Evolutionary conservation across 1,140 invertebrate genomes (phyloP), one percentile per base, ranked within the genome.

Genomic region (Cydia fagiglandana): DNA sequence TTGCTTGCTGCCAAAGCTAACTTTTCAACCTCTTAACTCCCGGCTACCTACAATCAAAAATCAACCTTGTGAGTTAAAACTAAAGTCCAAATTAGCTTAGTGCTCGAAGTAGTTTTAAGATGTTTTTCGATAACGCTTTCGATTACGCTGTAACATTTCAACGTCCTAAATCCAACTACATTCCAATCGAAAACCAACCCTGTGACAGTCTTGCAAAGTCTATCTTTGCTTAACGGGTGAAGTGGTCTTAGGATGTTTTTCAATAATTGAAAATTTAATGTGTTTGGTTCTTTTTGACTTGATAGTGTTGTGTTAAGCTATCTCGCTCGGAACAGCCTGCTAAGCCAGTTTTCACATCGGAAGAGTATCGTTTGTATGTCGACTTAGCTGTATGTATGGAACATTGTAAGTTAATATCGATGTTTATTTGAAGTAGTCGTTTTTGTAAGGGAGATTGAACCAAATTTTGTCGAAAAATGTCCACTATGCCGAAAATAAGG

Each of bases 341-440:
- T 83, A 77, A 87, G 81, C 86, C 84, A 87, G 85, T 88, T 88
- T 86, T 83, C 84, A 84, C 81, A 20, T 70, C 13, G 66, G 66
- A 70, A 38, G 30, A 70, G 66, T 70, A 70, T 70, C 66, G 38
- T 70, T 70, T 34, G 30, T 70, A 38, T 30, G 64, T 70, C 45
- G 7, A 70, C 9, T 38, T 61, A 61, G 56, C 9, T 61, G 9
- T 61, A 61, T 24, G 56, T 61, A 61, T 61, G 56, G 56, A 61
- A 61, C 56, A 61, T 61, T 61, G 56, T 61, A 61, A 24, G 56
- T n/a, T 61, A 17, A 53, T 61, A n/a, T 61, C 56, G 17, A 61
- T 53, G 50, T 53, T 53, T 53, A 53, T 17, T 53, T n/a, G 5
- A n/a, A 53, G 15, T n/a, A n/a, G 50, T 17, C 4, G 38, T 53